These are phyloP conservation scores for Theodoxus fluviatilis DNA, from an alignment of 2,888 invertebrate genomes.

Conservation along the genomic window DNA sequence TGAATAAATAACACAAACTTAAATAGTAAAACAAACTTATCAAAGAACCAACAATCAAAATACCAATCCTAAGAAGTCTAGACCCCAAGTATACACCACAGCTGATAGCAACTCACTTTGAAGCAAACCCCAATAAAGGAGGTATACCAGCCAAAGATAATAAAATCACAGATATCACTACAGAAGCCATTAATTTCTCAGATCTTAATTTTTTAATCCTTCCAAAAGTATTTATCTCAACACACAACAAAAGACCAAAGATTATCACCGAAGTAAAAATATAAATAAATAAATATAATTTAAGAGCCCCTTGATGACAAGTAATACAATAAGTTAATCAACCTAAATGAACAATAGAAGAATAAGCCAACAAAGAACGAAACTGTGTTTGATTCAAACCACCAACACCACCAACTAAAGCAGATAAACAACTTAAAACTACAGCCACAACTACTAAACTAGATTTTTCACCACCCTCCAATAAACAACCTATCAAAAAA, in stretches of 20 bases:
- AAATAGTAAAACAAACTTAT: conserved; percentile 28
- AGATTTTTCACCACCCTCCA: neutral
- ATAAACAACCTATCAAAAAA: neutral
- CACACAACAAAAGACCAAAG: neutral
- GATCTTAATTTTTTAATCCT: neutral
- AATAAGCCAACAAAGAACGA: conserved; percentile 35
- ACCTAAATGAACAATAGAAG: conserved; percentile 40
- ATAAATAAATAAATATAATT: conserved; percentile 15
- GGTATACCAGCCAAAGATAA: conserved; percentile 22
- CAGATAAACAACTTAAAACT: neutral
- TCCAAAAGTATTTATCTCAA: neutral
- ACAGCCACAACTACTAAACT: conserved; percentile 5
- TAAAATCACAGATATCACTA: conserved; percentile 1
- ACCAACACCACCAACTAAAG: conserved; percentile 31
- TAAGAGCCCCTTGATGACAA: neutral
- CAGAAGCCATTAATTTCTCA: neutral
- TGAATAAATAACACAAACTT: conserved; percentile 15
- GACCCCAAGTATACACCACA: too few relatives aligned
- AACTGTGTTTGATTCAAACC: conserved; percentile 34
- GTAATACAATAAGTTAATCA: conserved; percentile 31
- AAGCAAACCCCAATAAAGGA: conserved; percentile 27
- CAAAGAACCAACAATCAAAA: conserved; percentile 10
- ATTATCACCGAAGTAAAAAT: neutral
- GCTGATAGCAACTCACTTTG: conserved; percentile 11
- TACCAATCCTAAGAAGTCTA: neutral